Evolutionary conservation across 2,888 invertebrate species (phyloP), one percentile per base, ranked within the genome.

Genomic region (Heliconius ismenius): DNA sequence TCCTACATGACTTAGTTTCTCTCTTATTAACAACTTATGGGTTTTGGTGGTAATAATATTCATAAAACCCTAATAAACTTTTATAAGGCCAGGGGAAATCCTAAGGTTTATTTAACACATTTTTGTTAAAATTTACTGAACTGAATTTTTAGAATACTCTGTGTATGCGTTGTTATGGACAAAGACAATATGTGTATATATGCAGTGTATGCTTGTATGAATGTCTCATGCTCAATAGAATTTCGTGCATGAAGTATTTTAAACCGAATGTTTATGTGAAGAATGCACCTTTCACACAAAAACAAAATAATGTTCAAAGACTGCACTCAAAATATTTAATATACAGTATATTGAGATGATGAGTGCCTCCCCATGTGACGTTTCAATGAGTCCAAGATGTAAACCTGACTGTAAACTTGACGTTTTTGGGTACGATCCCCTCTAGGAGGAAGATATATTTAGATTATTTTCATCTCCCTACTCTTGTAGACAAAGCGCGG

Each of bases 151-250:
- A 9, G 1, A 24, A 68, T 10, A 68, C 2, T 4, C 68, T 68
- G 68, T 58, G n/a, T 70, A 58, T 70, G 36, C 60, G 13, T 7
- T 43, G 43, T 28, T 28, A n/a, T 21, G 26, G 18, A 62, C n/a
- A 39, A 24, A 21, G 11, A 54, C 11, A 39, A 65, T 65, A 11
- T 36, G 15, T 60, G 18, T 11, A 58, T 58, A 58, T 58, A 58
- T 60, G 21, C 62, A 26, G 24, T 70, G 54, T 28, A 76, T 65
- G 60, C 65, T 72, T 76, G 72, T 76, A 73, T 76, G 72, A 60
- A 73, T 49, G 76, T 76, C 73, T 60, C 60, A 7, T 73, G 58
- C 58, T 58, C 32, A 54, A 68, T 62, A 62, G 62, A 32, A 49
- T 54, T 24, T 69, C 49, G 69, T 24, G 76, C 76, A 76, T 73